These are phyloP conservation scores for Aptenodytes forsteri DNA, from an alignment of 2,113 vertebrate species.

Conservation along the genomic window DNA sequence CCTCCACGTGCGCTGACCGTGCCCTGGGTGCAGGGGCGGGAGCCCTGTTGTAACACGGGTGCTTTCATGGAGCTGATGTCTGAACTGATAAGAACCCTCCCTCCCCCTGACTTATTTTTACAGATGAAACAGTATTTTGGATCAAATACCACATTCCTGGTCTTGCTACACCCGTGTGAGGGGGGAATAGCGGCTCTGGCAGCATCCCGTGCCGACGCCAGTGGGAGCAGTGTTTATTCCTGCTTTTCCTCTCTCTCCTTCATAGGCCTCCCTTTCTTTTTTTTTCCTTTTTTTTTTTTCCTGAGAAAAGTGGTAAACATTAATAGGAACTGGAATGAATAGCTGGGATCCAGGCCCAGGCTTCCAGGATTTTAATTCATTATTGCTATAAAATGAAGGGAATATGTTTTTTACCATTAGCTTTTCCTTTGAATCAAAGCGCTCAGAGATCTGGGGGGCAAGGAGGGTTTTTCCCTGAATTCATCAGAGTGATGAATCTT, in stretches of 20 bases:
- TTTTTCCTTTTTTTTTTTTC: not conserved
- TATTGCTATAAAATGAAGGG: not conserved
- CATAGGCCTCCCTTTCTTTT: not conserved
- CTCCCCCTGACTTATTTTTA: not conserved
- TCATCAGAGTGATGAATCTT: not conserved
- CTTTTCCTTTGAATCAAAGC: not conserved
- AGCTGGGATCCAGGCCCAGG: slow-evolving; percentile 28
- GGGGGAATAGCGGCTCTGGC: not conserved
- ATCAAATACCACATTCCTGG: not conserved
- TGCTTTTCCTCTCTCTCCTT: not conserved
- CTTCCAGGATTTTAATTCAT: slow-evolving; percentile 44
- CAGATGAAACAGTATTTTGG: slow-evolving; percentile 9
- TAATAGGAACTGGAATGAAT: slow-evolving; percentile 48
- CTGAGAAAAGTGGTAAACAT: slow-evolving; percentile 43
- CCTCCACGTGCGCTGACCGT: rapidly evolving
- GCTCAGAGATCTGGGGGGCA: not conserved
- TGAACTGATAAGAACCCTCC: not conserved
- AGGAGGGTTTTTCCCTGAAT: not conserved
- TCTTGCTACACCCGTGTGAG: not conserved
- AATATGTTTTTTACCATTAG: not conserved
- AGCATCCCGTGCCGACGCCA: rapidly evolving
- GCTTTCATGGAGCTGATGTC: not conserved
- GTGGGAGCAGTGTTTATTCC: not conserved
- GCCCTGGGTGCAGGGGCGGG: rapidly evolving
- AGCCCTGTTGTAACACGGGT: rapidly evolving